Evolutionary conservation across 2,888 invertebrate genomes (phyloP).

Genomic region (Gisinianus flammeolus): DNA sequence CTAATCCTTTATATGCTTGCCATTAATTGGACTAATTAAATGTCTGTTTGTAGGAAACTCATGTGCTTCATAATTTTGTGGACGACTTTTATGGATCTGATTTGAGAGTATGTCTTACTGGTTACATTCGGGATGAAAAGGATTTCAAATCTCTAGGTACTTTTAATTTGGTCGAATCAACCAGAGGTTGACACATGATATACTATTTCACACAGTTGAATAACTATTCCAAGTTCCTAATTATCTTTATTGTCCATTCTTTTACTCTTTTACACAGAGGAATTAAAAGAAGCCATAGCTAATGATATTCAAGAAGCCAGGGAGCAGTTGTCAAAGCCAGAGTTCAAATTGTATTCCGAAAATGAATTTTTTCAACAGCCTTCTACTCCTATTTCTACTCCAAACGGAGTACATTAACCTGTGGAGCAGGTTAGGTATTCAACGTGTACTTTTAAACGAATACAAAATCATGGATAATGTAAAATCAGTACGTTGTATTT

Average conservation of each 20-base stretch:
- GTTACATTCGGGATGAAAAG: conserved; percentile 82
- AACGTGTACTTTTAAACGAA: too few species aligned
- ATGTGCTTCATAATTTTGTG: conserved; percentile 82
- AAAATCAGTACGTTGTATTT: too few species aligned
- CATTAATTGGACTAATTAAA: neutral
- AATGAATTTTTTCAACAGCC: neutral
- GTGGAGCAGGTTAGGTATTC: too few species aligned
- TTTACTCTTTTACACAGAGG: conserved; percentile 65
- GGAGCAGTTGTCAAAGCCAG: conserved; percentile 67
- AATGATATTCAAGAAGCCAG: conserved; percentile 77
- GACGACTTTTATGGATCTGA: conserved; percentile 84
- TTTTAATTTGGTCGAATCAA: conserved; percentile 7
- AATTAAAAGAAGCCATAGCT: conserved; percentile 77
- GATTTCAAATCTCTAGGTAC: conserved; percentile 76
- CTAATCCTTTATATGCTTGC: too few species aligned
- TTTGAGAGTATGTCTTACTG: conserved; percentile 79
- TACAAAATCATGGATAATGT: too few species aligned
- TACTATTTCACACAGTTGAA: neutral
- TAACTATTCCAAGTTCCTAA: neutral
- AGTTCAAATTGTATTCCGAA: conserved; percentile 5
- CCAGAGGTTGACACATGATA: too few species aligned
- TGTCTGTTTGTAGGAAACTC: conserved; percentile 75
- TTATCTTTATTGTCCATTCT: neutral
- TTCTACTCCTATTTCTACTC: neutral
- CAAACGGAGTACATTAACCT: neutral